Conservation (phyloP, 1,140 invertebrate genomes). For the Paracyclopina nana region DNA sequence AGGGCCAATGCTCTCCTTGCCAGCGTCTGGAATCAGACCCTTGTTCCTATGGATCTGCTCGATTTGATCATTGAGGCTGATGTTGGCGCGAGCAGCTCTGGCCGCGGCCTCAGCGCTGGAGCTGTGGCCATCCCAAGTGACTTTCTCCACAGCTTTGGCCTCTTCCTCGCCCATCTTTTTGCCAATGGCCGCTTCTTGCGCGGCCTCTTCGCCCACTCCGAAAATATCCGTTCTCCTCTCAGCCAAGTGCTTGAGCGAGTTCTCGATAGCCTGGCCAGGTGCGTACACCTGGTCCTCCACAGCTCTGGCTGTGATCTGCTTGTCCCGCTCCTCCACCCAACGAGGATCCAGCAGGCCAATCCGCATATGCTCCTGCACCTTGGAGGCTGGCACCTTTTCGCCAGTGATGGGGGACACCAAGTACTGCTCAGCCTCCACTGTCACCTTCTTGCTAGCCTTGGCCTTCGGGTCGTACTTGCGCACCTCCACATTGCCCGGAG, state of each 20-base stretch:
- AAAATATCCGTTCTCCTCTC: conserved; percentile 99
- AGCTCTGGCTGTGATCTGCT: conserved; percentile 55
- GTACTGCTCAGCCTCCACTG: conserved; percentile 51
- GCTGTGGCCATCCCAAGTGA: conserved; percentile 94
- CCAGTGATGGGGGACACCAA: conserved; percentile 95
- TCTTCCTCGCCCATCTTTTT: conserved; percentile 96
- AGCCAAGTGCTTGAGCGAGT: conserved; percentile 81
- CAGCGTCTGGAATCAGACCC: conserved; percentile 73
- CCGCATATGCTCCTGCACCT: conserved; percentile 92
- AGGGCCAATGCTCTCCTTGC: conserved; percentile 67
- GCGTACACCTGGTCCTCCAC: conserved; percentile 71
- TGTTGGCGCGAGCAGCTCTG: conserved; percentile 73
- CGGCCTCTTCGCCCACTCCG: conserved; percentile 49
- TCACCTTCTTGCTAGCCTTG: not conserved
- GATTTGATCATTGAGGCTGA: conserved; percentile 89
- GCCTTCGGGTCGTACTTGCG: conserved; percentile 92
- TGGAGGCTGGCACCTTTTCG: conserved; percentile 85
- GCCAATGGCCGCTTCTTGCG: conserved; percentile 92
- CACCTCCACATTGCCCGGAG: conserved; percentile 75
- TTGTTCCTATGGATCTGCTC: conserved; percentile 88
- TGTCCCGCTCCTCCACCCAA: conserved; percentile 90
- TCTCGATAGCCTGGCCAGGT: conserved; percentile 57
- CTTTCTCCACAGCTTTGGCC: conserved; percentile 56
- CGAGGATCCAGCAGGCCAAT: conserved; percentile 90
- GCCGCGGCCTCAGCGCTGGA: conserved; percentile 79